Base-by-base conservation (phyloP, 1,140 invertebrate species). In the Diorhabda carinulata region DNA sequence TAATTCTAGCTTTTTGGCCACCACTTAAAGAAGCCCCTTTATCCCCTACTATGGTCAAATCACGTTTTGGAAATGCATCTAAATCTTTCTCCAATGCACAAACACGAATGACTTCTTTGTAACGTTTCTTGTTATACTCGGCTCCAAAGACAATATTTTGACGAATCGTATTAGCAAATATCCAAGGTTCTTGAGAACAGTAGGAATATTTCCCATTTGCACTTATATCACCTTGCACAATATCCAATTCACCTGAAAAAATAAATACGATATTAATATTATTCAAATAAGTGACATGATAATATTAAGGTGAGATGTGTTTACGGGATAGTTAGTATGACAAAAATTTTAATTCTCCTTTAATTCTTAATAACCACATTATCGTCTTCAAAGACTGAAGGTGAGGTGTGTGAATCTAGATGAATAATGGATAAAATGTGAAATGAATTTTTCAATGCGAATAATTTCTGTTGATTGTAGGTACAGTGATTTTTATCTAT, bases 131-230 rank as follows among this genome's bases (percentile, higher is more conserved):
- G 67, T 90, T 82, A 72, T 84, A 87, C 0, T 79, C 59, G 62
- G 84, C 76, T 0, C 91, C 91, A 76, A 93, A 93, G 0, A 91
- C 73, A 63, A 94, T 91, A 78, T 94, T 94, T 76, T 96, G 91
- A 47, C 89, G 84, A 8, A 93, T 86, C 47, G 88, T 87, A 61
- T 89, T 90, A 68, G 86, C 80, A 77, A 93, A 92, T 0, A 97
- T 85, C 95, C 95, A 98, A 0, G 95, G 88, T 74, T 96, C 92
- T 80, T 98, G 95, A 10, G 92, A 90, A 5, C 92, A 89, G 80
- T 96, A 98, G 0, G 93, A 91, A 3, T 96, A 81, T 44, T 83
- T 89, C 10, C 95, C 95, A 43, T 86, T 85, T 0, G 95, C 83
- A 61, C 86, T 83, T 0, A 96, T 80, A 4, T 79, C 69, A 25